Conservation (phyloP, 2,888 invertebrate species). For the Reticulitermes lucifugus region DNA sequence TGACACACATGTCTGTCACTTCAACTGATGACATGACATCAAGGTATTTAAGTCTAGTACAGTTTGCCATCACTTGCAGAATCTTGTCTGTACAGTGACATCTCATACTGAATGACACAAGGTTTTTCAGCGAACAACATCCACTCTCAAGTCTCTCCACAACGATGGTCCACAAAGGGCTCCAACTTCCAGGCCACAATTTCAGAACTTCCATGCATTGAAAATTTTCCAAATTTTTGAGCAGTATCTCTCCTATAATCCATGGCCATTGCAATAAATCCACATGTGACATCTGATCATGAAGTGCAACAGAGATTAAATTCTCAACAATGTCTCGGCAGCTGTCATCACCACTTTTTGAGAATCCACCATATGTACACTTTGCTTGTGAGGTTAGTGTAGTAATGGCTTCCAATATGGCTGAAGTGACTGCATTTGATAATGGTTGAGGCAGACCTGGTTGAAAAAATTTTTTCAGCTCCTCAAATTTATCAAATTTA, state of each 20-base stretch:
- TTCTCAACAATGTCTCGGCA: neutral
- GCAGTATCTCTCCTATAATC: conserved; percentile 17
- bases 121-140: neutral
- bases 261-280: conserved; percentile 23
- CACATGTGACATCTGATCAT: neutral
- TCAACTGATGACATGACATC: conserved; percentile 33
- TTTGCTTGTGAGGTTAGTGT: neutral
- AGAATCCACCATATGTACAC: conserved; percentile 20
- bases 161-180: conserved; percentile 23
- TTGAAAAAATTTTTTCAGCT: neutral
- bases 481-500: neutral
- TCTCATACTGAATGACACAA: conserved; percentile 23
- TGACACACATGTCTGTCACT: conserved; percentile 22
- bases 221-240: neutral
- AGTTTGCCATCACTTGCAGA: neutral
- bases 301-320: neutral
- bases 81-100: conserved; percentile 36
- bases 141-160: neutral
- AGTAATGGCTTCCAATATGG: conserved; percentile 10
- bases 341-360: conserved; percentile 26
- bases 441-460: conserved; percentile 15
- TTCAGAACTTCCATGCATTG: conserved; percentile 21
- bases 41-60: conserved; percentile 1
- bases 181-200: conserved; percentile 29
- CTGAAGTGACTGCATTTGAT: neutral